phyloP scores from a whole-genome alignment of 2,797 vertebrate species.

The Menidia menidia region DNA sequence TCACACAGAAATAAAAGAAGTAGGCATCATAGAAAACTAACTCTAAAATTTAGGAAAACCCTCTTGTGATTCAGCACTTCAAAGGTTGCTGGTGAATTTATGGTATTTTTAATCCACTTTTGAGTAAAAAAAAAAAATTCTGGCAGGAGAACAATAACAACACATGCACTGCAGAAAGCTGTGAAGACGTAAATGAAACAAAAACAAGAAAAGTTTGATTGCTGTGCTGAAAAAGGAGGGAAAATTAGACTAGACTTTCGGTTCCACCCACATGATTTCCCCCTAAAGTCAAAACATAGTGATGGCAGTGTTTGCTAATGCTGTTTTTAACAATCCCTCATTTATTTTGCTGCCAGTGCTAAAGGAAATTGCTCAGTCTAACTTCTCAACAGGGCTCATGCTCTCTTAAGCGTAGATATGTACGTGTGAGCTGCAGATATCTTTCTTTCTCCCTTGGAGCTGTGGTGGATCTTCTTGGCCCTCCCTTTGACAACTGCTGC shows the following conservation, averaged over 20 bases:
- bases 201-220: constrained; percentile 29
- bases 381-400: constrained; percentile 26
- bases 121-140: constrained; percentile 12
- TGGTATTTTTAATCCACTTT: not conserved
- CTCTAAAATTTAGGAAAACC: not conserved
- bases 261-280: constrained; percentile 13
- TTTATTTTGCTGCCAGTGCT: constrained; percentile 25
- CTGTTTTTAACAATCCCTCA: constrained; percentile 15
- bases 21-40: not conserved
- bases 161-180: constrained; percentile 24
- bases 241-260: constrained; percentile 19
- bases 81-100: constrained; percentile 17
- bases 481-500: constrained; percentile 67
- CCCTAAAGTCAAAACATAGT: constrained; percentile 32
- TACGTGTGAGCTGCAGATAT: not conserved
- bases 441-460: constrained; percentile 21
- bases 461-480: constrained; percentile 56
- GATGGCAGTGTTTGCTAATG: constrained; percentile 42
- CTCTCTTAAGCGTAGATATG: constrained; percentile 37
- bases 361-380: constrained; percentile 20
- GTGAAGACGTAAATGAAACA: constrained; percentile 29
- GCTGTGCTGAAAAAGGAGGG: constrained; percentile 30
- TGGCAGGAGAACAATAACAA: constrained; percentile 27
- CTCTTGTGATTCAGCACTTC: constrained; percentile 20
- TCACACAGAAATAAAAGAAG: not conserved